Conservation (phyloP, 2,113 vertebrate species). For the Brienomyrus brachyistius region DNA sequence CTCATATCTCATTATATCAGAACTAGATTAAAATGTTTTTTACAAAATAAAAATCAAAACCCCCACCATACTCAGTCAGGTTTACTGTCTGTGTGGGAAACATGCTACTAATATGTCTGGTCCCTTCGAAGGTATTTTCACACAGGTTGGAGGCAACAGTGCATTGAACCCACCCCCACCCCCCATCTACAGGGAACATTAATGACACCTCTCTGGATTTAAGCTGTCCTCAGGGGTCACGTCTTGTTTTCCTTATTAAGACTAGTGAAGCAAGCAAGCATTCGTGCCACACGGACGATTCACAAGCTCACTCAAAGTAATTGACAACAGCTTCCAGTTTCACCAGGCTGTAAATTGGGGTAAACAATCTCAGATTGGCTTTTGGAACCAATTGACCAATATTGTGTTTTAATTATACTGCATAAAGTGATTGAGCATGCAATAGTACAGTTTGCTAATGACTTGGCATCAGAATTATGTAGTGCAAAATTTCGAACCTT, state of each 20-base stretch:
- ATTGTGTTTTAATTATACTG: background rate
- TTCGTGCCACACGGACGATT: background rate
- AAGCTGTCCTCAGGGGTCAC: background rate
- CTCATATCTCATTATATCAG: background rate
- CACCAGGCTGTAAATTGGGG: background rate
- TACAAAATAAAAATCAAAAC: background rate
- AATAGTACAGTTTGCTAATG: background rate
- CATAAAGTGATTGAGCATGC: background rate
- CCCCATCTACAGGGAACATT: background rate
- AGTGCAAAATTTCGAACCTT: background rate
- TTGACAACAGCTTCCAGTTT: background rate
- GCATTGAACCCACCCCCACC: background rate
- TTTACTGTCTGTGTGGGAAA: background rate
- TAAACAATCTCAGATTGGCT: conserved; percentile 1
- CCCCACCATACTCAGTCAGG: background rate
- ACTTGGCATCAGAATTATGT: background rate
- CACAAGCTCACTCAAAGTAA: conserved; percentile 1
- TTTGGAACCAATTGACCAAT: conserved; percentile 3
- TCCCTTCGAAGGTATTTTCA: background rate
- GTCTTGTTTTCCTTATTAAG: background rate
- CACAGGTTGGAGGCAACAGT: background rate
- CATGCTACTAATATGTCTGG: background rate
- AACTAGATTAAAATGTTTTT: background rate
- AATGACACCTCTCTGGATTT: background rate
- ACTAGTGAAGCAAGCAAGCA: background rate